These are phyloP conservation scores for Gnathochromis pfefferi DNA, from an alignment of 2,113 vertebrate genomes.

Conservation along the genomic window DNA sequence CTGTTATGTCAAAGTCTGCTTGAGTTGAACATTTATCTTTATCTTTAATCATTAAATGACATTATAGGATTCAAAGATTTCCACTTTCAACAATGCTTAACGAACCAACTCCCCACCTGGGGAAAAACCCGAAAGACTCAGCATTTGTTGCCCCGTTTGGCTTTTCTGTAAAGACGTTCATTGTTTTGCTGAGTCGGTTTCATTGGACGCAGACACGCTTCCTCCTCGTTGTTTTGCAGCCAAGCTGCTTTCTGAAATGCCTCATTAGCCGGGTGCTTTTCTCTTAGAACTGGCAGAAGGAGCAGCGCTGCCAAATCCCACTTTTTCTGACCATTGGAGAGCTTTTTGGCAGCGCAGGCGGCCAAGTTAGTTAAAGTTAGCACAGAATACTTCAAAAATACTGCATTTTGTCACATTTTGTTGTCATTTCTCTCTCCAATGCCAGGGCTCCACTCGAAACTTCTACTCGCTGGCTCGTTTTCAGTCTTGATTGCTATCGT, in stretches of 20 bases:
- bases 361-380: not conserved
- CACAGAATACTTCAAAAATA: not conserved
- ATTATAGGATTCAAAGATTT: not conserved
- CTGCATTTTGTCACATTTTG: not conserved
- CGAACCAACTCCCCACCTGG: not conserved
- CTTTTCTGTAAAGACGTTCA: not conserved
- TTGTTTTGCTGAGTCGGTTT: not conserved
- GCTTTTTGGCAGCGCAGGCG: not conserved
- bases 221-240: not conserved
- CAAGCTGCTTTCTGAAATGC: not conserved
- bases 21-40: not conserved
- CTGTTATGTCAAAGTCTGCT: not conserved
- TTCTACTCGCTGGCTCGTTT: not conserved
- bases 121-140: not conserved
- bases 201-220: not conserved
- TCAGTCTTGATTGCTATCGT: not conserved
- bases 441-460: not conserved
- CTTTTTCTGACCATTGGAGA: not conserved
- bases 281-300: not conserved
- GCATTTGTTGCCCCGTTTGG: not conserved
- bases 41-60: not conserved
- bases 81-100: not conserved
- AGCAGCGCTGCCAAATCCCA: not conserved
- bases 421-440: not conserved
- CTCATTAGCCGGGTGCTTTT: not conserved